Percentiles rank a stretch among this genome's conserved stretches.
Conservation (phyloP, 2,113 vertebrate species). For the Cisticola juncidis region DNA sequence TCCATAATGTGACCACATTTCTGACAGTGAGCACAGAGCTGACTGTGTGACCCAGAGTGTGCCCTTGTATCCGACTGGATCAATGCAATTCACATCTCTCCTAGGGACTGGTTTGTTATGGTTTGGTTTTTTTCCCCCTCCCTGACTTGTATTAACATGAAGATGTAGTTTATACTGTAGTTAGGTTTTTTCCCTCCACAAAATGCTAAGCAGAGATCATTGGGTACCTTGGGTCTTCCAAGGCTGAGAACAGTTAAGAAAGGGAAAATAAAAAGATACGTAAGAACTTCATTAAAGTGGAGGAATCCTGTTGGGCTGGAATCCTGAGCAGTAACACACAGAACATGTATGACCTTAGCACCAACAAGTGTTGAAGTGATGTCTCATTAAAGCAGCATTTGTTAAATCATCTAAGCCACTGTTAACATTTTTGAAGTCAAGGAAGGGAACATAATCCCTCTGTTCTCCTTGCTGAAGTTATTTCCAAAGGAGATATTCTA, state of each 20-base stretch:
- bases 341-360: slow-evolving; percentile 51
- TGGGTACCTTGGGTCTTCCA: neutral
- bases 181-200: neutral
- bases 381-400: slow-evolving; percentile 68
- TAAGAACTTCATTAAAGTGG: slow-evolving; percentile 1
- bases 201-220: neutral
- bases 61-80: neutral
- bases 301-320: neutral
- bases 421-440: neutral
- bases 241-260: neutral
- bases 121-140: neutral
- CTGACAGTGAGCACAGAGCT: neutral
- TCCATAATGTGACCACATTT: neutral
- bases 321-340: neutral
- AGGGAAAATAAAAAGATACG: neutral
- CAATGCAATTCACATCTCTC: neutral
- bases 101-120: neutral
- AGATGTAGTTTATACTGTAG: neutral
- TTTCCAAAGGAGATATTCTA: neutral
- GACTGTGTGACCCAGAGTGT: neutral
- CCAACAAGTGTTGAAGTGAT: neutral
- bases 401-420: neutral
- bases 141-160: neutral
- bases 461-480: neutral
- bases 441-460: neutral